Base-by-base conservation (phyloP, 2,113 vertebrate species). In the Glaucomys volans region DNA sequence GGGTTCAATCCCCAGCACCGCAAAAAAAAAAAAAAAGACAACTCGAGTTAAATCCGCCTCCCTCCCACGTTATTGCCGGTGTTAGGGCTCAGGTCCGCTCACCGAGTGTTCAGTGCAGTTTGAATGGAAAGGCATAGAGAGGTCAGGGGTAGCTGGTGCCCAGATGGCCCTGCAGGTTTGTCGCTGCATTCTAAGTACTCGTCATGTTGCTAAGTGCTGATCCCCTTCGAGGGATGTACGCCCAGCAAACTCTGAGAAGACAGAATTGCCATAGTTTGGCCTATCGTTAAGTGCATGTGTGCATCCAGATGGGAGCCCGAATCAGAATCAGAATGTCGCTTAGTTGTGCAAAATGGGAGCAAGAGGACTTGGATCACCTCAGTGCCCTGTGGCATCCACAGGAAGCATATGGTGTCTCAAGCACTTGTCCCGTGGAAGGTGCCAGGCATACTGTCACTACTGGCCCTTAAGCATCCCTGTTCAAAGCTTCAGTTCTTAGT, bases 321-420 rank as follows among this genome's bases (percentile, higher is more conserved):
- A 26, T 28, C 89, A 8, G 67, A 69, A 54, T 50, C 50, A 10
- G 69, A 62, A 37, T 66, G 67, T 26, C 77, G 74, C 71, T 77
- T 54, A 47, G 57, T n/a, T 8, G 18, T 20, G 22, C 79, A 16
- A 79, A 79, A 3, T 3, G n/a, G 32, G n/a, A 40, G 32, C 75
- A 28, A 18, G 2, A 52, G 44, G 75, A 66, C 22, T 40, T 62
- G 28, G 42, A 1, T 8, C 11, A 22, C 14, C 22, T 10, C 14
- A 4, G 5, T 22, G 47, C 17, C 9, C 69, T 18, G 35, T 3
- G 8, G 47, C 67, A 1, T 12, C 35, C 30, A 72, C 37, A 42
- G 72, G 80, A 64, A 0, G 35, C 4, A 12, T 0, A 3, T 37
- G 26, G 8, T 2, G 0, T 52, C 69, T 17, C 44, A 1, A 18